Evolutionary conservation across 2,113 vertebrate genomes (phyloP).

Genomic region (Coregonus clupeaformis): DNA sequence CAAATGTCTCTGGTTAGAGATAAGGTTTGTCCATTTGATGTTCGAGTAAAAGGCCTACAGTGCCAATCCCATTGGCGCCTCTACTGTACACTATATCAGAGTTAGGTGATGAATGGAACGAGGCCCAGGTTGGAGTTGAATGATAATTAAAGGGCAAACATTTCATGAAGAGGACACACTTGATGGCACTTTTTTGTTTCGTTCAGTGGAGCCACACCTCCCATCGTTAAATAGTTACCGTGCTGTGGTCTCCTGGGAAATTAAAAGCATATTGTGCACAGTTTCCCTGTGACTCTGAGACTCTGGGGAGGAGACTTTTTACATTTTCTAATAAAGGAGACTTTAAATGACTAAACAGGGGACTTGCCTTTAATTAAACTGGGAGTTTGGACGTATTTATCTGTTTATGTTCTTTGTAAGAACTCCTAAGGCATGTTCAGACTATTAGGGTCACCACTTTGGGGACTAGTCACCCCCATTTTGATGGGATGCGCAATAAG

Average conservation of each 20-base stretch:
- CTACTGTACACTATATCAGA: neutral
- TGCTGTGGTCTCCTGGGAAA: slow-evolving; percentile 72
- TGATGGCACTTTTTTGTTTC: slow-evolving; percentile 61
- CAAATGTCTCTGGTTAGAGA: neutral
- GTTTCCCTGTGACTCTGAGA: slow-evolving; percentile 68
- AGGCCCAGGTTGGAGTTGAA: neutral
- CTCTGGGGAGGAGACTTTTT: slow-evolving; percentile 67
- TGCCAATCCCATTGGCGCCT: neutral
- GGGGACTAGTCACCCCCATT: slow-evolving; percentile 28
- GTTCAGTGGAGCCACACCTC: slow-evolving; percentile 54
- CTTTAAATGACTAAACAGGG: slow-evolving; percentile 70
- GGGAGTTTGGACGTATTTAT: slow-evolving; percentile 74
- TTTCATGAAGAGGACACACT: slow-evolving; percentile 36
- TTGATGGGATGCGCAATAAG: neutral
- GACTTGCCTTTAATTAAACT: slow-evolving; percentile 77
- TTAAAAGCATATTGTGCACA: slow-evolving; percentile 79
- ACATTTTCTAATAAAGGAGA: slow-evolving; percentile 78
- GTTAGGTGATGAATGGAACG: neutral
- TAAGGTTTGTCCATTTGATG: neutral
- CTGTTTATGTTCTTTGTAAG: slow-evolving; percentile 56
- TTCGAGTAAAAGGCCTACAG: neutral
- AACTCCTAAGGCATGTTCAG: slow-evolving; percentile 46
- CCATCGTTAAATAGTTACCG: slow-evolving; percentile 69
- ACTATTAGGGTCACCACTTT: slow-evolving; percentile 60
- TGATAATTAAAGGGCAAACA: neutral